Evolutionary conservation across 1,140 invertebrate genomes (phyloP).

Genomic region (Platorchestia sp.): DNA sequence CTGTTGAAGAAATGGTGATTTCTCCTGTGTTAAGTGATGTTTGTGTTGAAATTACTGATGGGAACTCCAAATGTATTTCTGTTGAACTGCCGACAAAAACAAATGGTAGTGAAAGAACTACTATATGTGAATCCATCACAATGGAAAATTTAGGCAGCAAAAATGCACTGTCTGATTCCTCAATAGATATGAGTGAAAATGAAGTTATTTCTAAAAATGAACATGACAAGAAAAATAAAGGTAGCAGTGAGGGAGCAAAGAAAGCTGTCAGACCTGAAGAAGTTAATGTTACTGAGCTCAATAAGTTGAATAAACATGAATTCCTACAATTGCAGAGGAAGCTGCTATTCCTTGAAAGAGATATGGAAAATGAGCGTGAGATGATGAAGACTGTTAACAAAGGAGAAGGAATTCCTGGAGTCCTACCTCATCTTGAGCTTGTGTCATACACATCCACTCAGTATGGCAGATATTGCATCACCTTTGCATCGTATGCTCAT

Average conservation of each 20-base stretch:
- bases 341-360: not conserved
- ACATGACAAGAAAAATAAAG: not conserved
- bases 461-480: constrained; percentile 8
- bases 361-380: constrained; percentile 17
- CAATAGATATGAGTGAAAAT: not conserved
- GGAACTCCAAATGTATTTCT: not conserved
- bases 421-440: not conserved
- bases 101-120: not conserved
- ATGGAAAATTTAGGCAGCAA: not conserved
- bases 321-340: not conserved
- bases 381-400: constrained; percentile 2
- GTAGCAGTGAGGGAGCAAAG: not conserved
- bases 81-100: not conserved
- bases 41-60: too few species aligned
- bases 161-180: not conserved
- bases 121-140: not conserved
- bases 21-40: too few species aligned
- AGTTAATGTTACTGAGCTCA: not conserved
- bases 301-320: not conserved
- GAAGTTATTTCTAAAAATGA: not conserved
- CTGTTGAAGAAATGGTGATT: too few species aligned
- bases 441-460: not conserved
- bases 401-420: constrained; percentile 28
- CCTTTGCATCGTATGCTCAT: constrained; percentile 19
- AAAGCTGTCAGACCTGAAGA: not conserved